Percentiles rank a stretch among this genome's conserved stretches.
These are phyloP conservation scores for Lithophane socia DNA, from an alignment of 2,888 invertebrate species.

Conservation along the genomic window DNA sequence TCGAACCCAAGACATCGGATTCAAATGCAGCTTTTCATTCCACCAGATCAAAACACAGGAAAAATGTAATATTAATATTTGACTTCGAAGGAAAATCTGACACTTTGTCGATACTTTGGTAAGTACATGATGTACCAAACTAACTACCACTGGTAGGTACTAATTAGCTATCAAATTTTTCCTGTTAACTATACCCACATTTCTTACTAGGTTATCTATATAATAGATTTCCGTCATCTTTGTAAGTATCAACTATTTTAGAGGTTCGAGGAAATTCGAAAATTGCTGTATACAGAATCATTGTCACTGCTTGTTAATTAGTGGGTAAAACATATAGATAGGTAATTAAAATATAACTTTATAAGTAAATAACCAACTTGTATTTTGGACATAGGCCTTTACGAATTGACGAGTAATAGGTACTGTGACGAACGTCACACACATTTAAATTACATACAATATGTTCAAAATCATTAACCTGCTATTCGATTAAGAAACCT, in stretches of 20 bases:
- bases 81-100: conserved; percentile 1
- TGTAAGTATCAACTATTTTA: not conserved
- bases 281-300: not conserved
- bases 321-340: not conserved
- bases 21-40: not conserved
- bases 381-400: not conserved
- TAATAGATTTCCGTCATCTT: conserved; percentile 1
- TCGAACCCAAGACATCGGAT: not conserved
- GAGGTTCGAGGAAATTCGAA: not conserved
- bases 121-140: not conserved
- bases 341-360: not conserved
- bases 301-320: not conserved
- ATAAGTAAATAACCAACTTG: not conserved
- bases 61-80: not conserved
- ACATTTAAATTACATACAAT: not conserved
- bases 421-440: too few relatives aligned
- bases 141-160: not conserved
- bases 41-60: conserved; percentile 10
- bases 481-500: not conserved
- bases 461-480: not conserved
- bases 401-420: not conserved
- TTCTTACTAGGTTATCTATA: conserved; percentile 5
- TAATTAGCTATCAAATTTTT: not conserved
- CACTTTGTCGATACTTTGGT: not conserved
- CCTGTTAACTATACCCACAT: conserved; percentile 25